phyloP scores from a whole-genome alignment of 2,888 invertebrate genomes.

The Parthenolecanium corni region DNA sequence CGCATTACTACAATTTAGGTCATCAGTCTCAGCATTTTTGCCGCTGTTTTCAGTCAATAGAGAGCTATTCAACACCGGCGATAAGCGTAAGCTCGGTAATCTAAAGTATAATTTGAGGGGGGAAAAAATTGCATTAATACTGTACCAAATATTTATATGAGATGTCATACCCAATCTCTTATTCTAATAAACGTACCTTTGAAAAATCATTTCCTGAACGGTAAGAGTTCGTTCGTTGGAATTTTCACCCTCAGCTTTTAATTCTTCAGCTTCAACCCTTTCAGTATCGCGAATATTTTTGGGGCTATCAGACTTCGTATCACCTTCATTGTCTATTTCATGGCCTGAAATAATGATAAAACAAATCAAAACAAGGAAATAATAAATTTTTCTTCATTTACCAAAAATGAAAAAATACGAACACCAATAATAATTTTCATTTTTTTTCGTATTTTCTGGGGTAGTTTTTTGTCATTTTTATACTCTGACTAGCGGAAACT shows the following conservation, averaged over 20 bases:
- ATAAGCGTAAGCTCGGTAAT: conserved; percentile 59
- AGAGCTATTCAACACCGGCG: conserved; percentile 40
- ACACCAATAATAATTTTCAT: too few species aligned
- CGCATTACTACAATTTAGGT: neutral
- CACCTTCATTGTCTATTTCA: conserved; percentile 7
- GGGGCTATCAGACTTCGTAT: conserved; percentile 8
- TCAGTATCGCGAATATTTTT: conserved; percentile 9
- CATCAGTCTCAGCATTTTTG: neutral
- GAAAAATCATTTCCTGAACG: conserved; percentile 30
- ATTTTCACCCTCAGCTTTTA: conserved; percentile 2
- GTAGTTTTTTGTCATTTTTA: too few species aligned
- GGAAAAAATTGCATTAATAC: too few species aligned
- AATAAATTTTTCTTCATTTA: neutral
- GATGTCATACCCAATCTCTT: neutral
- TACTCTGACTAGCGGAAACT: too few species aligned
- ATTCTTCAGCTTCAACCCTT: neutral
- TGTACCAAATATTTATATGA: neutral
- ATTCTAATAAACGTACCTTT: conserved; percentile 23
- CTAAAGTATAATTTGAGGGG: conserved; percentile 37
- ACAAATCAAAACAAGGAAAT: neutral
- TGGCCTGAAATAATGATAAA: neutral
- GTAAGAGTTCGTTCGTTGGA: conserved; percentile 9
- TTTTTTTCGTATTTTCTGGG: too few species aligned
- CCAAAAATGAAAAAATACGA: neutral
- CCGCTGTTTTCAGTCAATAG: neutral